phyloP scores from a whole-genome alignment of 2,113 vertebrate species.

The Pteropus alecto region DNA sequence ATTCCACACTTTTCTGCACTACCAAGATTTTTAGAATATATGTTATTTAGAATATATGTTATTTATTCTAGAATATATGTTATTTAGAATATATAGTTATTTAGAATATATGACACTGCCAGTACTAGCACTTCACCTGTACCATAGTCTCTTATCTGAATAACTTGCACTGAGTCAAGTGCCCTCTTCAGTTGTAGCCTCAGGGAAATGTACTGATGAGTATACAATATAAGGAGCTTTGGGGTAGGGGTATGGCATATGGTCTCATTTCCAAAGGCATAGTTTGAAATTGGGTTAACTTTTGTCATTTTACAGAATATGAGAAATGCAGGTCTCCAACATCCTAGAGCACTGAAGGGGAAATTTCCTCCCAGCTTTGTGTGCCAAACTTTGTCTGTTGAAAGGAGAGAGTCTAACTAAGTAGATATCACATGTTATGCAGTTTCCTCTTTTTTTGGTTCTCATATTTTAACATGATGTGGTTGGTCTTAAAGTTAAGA shows the following conservation, averaged over 20 bases:
- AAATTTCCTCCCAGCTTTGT: not conserved
- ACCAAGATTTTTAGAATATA: too few species aligned
- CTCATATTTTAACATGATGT: not conserved
- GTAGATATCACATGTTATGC: not conserved
- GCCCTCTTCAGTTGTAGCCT: not conserved
- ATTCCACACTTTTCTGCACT: not conserved
- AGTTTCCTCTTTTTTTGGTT: not conserved
- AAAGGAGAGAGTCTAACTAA: not conserved
- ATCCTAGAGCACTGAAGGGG: not conserved
- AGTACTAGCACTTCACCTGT: not conserved
- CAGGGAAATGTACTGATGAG: not conserved
- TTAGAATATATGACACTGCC: not conserved
- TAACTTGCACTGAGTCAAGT: not conserved
- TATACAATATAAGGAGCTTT: not conserved
- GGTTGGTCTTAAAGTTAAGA: not conserved
- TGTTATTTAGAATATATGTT: not conserved
- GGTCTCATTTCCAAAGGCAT: not conserved
- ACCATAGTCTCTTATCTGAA: not conserved
- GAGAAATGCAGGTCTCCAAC: not conserved
- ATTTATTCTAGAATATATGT: too few species aligned
- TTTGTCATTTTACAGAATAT: not conserved
- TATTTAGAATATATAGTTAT: not conserved
- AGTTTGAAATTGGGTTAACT: not conserved
- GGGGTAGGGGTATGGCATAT: not conserved
- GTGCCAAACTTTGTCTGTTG: not conserved